Base-by-base conservation (phyloP, 1,140 invertebrate species). In the Hestina assimilis region DNA sequence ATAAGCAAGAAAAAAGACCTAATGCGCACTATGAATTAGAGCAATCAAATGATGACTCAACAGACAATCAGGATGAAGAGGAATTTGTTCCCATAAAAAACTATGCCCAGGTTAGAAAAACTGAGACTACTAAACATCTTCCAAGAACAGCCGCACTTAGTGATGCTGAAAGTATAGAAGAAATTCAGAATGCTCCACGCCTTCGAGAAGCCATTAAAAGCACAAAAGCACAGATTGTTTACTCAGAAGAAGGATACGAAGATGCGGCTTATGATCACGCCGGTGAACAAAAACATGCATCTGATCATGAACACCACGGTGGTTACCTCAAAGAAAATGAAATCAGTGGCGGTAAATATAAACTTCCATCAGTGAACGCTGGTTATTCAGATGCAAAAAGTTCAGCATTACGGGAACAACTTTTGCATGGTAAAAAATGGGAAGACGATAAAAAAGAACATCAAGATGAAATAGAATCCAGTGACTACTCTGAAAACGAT, bases 231-330 rank as follows among this genome's bases (percentile, higher is more conserved):
- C 93, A 94, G 71, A 93, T 91, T 1, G 90, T 94, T 4, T 95
- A 95, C 65, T 92, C 92, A 3, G 94, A 95, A 83, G 93, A 95
- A 88, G 94, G 94, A 0, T 95, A 94, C 60, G 93, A 94, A 83
- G 94, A 95, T 79, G 89, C 91, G 0, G 93, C 91, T 4, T 95
- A 95, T 65, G 93, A 95, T 75, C 94, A 95, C 67, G 93, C 90
- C 7, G 93, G 92, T 21, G 93, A 93, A 75, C 89, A 92, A 41
- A 92, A 93, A 64, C 90, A 93, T 59, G 93, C 92, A 85, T 91
- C 91, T 75, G 91, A 79, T 64, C 75, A 88, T 40, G 87, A 84
- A 79, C 73, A 62, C 8, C 89, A 89, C 59, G 80, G 79, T 43
- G 89, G 87, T 33, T 84, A 69, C 59, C 59, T 87, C 0, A 84